Base-by-base conservation (phyloP, 1,140 invertebrate species). In the Saxidomus purpurata region DNA sequence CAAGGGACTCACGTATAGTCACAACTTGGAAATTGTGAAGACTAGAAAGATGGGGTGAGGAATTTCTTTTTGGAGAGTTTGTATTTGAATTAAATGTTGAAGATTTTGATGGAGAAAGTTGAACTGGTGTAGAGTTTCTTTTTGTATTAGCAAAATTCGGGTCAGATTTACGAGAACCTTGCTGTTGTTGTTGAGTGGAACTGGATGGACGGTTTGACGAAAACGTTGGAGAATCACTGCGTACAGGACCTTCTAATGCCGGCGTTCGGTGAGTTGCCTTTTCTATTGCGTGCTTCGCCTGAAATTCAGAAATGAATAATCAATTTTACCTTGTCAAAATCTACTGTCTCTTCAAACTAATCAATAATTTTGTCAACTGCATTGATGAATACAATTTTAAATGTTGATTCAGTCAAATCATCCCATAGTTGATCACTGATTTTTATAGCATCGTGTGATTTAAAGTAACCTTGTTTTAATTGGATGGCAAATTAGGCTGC, bases 231-330 rank as follows among this genome's bases (percentile, higher is more conserved):
- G 90, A 88, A 19, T 91, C 74, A 82, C 81, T 89, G 55, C 88
- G 85, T 22, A 47, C 69, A 19, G 52, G 67, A 31, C 79, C 19
- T 34, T 93, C 93, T n/a, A 89, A 36, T n/a, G 86, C 52, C 13
- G 93, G 91, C 28, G 92, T 91, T 49, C 92, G 87, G 63, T 95
- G 94, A 36, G 93, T 90, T 1, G 88, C 90, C 55, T 94, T 93
- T 17, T 93, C 93, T 55, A 93, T 90, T 36, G 91, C 63, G 34
- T 95, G 94, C 63, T 95, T 95, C 22, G 95, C 94, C 95, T 95
- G 89, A 40, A 94, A 94, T 76, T 19, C 8, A 47, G 43, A 55
- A 55, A 55, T 13, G 9, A 22, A 55, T 22, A 22, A 15, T 22
- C 22, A 55, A n/a, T n/a, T n/a, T n/a, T n/a, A n/a, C n/a, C n/a